Conservation (phyloP, 2,797 vertebrate genomes). For the Arrhamphus sclerolepis region DNA sequence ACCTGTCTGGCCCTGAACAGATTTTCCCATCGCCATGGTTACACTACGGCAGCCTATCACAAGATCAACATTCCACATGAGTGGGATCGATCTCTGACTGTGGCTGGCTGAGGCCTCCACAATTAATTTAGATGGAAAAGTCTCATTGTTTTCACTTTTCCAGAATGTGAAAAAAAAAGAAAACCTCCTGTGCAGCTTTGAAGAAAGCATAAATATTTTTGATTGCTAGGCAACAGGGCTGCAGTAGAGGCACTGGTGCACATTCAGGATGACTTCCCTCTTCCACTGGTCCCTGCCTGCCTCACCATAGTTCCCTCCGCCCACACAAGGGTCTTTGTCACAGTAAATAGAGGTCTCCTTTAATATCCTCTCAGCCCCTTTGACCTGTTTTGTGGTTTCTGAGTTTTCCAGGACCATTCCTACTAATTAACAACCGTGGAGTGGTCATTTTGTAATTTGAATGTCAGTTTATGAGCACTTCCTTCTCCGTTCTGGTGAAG, state of each 20-base stretch:
- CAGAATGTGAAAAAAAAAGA: constrained; percentile 52
- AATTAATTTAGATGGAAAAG: constrained; percentile 67
- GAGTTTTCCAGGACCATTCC: constrained; percentile 46
- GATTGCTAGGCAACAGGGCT: constrained; percentile 78
- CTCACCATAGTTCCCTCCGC: constrained; percentile 36
- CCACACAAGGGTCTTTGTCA: constrained; percentile 42
- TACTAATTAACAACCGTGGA: constrained; percentile 24
- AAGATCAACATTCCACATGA: constrained; percentile 54
- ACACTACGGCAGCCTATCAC: constrained; percentile 44
- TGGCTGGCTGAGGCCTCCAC: constrained; percentile 25
- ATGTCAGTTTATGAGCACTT: constrained; percentile 37
- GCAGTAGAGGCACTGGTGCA: constrained; percentile 63
- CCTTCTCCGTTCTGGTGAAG: constrained; percentile 25
- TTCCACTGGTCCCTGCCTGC: constrained; percentile 62
- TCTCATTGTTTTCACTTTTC: constrained; percentile 71
- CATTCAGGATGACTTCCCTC: constrained; percentile 73
- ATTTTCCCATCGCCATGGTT: constrained; percentile 41
- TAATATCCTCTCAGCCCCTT: constrained; percentile 39
- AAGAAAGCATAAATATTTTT: constrained; percentile 81
- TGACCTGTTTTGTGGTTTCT: constrained; percentile 43
- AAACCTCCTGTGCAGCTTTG: constrained; percentile 50
- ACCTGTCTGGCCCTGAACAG: constrained; percentile 37
- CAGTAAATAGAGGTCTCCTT: constrained; percentile 56
- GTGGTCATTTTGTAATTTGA: constrained; percentile 30
- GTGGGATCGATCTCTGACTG: constrained; percentile 21